Percentiles rank a stretch among this genome's conserved stretches.
Evolutionary conservation across 35 echinoderm and acorn worm genomes (phyloP).

Genomic region (Apostichopus californicus): DNA sequence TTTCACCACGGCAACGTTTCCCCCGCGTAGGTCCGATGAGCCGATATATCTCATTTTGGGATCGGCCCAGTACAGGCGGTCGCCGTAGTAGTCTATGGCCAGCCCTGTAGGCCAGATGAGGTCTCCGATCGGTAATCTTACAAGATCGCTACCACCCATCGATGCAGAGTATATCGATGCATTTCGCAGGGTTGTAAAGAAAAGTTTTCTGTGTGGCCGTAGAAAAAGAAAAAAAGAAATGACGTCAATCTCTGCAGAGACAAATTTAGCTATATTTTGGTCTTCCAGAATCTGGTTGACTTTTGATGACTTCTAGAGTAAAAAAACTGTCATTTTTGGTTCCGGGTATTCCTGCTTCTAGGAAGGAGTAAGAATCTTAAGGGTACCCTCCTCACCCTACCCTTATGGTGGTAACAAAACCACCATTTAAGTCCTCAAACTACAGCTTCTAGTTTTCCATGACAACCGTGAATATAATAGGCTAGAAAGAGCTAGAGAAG

Average conservation of each 20-base stretch:
- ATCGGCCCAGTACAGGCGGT: conserved; percentile 87
- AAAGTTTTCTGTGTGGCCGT: background rate
- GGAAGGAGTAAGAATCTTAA: too few relatives aligned
- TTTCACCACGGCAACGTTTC: background rate
- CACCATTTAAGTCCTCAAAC: too few relatives aligned
- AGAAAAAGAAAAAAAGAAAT: background rate
- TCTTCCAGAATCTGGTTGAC: too few relatives aligned
- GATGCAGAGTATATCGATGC: conserved; percentile 39
- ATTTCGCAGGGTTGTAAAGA: conserved; percentile 17
- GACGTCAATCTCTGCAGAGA: background rate
- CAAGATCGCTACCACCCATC: conserved; percentile 64
- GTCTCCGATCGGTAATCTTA: conserved; percentile 39
- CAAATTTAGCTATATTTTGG: background rate
- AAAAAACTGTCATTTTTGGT: too few relatives aligned
- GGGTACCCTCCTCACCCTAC: too few relatives aligned
- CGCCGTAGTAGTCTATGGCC: conserved; percentile 60
- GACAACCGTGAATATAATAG: too few relatives aligned
- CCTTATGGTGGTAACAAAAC: too few relatives aligned
- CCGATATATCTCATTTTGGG: conserved; percentile 57
- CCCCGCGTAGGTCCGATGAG: conserved; percentile 2
- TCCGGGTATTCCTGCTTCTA: too few relatives aligned
- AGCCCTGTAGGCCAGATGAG: conserved; percentile 79
- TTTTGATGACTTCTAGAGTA: too few relatives aligned
- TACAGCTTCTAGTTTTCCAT: too few relatives aligned
- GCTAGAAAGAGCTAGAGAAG: too few relatives aligned